Evolutionary conservation across 1,140 invertebrate genomes (phyloP).

Genomic region (Subanguina moxae): DNA sequence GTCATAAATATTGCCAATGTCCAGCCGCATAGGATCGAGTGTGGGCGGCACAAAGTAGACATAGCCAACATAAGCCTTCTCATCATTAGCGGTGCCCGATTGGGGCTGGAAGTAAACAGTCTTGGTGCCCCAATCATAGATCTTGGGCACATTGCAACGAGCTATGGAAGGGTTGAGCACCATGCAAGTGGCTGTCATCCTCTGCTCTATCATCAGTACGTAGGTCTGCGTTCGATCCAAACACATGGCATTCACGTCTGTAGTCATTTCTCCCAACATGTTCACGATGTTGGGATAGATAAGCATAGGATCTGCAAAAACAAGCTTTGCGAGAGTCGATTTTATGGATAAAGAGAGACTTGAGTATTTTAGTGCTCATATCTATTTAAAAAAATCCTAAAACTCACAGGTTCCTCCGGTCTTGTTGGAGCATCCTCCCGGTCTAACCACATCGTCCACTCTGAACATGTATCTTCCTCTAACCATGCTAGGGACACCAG

Average conservation of each 20-base stretch:
- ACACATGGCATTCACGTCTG: conserved; percentile 57
- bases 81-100: conserved; percentile 51
- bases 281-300: conserved; percentile 60
- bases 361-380: conserved; percentile 1
- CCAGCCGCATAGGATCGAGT: conserved; percentile 54
- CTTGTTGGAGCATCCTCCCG: conserved; percentile 58
- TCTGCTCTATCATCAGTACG: conserved; percentile 59
- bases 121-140: conserved; percentile 59
- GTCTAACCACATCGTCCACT: conserved; percentile 58
- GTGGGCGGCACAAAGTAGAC: conserved; percentile 58
- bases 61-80: conserved; percentile 57
- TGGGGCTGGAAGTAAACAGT: conserved; percentile 59
- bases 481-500: conserved; percentile 57
- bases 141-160: conserved; percentile 51
- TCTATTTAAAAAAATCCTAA: conserved; percentile 22
- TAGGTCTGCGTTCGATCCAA: conserved; percentile 56
- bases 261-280: conserved; percentile 59
- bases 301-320: conserved; percentile 50
- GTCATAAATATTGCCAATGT: conserved; percentile 57
- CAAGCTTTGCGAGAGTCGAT: too few relatives aligned
- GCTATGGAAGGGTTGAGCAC: conserved; percentile 55
- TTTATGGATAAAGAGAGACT: conserved; percentile 16
- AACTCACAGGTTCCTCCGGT: conserved; percentile 54
- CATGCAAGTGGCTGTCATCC: conserved; percentile 50
- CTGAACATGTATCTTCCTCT: conserved; percentile 59